phyloP scores from a whole-genome alignment of 2,113 vertebrate species.

The Herpailurus yagouaroundi region DNA sequence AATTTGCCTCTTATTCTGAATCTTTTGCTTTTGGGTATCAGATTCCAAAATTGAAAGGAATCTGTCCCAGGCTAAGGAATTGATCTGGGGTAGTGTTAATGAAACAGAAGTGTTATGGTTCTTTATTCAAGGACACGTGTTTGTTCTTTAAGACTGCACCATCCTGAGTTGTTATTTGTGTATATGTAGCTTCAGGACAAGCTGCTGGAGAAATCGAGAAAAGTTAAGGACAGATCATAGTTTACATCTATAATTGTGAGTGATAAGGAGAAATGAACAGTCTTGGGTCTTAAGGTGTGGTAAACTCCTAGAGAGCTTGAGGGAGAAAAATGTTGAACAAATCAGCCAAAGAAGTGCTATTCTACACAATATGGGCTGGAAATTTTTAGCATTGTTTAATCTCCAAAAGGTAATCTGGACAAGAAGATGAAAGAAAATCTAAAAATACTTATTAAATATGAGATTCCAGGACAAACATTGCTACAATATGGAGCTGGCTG shows the following conservation, averaged over 20 bases:
- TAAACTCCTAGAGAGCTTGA: not conserved
- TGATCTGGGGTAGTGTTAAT: not conserved
- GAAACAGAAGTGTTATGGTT: not conserved
- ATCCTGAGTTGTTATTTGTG: not conserved
- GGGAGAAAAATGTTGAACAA: constrained; percentile 18
- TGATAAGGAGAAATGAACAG: not conserved
- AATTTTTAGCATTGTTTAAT: not conserved
- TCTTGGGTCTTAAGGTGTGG: not conserved
- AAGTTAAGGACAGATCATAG: not conserved
- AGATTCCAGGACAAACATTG: not conserved
- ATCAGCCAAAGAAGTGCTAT: not conserved
- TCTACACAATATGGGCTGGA: not conserved
- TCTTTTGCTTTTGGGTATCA: not conserved
- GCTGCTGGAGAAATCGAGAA: not conserved
- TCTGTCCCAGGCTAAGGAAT: not conserved
- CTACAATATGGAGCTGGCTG: not conserved
- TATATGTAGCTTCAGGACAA: not conserved
- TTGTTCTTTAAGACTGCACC: not conserved
- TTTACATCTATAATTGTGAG: not conserved
- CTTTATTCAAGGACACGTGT: not conserved
- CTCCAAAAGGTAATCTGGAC: not conserved
- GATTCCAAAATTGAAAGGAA: not conserved
- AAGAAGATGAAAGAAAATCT: not conserved
- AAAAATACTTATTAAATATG: not conserved
- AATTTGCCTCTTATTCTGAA: not conserved